These are phyloP conservation scores for Parthenolecanium corni DNA, from an alignment of 2,888 invertebrate genomes.

Conservation along the genomic window DNA sequence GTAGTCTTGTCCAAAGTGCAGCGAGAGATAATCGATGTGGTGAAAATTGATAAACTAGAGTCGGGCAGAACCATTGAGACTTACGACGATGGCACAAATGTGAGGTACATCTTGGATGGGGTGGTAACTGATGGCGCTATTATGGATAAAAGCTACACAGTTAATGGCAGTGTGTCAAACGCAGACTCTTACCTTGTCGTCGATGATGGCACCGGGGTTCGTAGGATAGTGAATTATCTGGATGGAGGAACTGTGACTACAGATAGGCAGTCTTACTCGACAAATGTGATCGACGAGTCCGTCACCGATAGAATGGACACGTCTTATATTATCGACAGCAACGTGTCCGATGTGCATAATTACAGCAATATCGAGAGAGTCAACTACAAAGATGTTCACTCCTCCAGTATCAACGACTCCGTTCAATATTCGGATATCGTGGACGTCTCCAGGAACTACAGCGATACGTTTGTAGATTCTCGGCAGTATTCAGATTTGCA, in stretches of 20 bases:
- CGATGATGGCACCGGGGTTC: not conserved
- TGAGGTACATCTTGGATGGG: not conserved
- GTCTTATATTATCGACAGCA: not conserved
- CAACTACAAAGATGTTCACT: too few species aligned
- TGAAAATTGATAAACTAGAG: not conserved
- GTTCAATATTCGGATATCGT: not conserved
- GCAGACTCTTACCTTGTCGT: not conserved
- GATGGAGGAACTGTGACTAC: not conserved
- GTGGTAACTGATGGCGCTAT: not conserved
- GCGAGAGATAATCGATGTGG: conserved; percentile 2
- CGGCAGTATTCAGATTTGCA: not conserved
- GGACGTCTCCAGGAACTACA: not conserved
- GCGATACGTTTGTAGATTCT: not conserved
- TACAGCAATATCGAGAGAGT: not conserved
- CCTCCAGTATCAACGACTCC: too few species aligned
- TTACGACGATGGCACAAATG: not conserved
- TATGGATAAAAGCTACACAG: not conserved
- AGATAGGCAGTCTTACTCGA: not conserved
- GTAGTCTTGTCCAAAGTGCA: not conserved
- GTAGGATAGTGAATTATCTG: not conserved
- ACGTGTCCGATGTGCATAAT: not conserved
- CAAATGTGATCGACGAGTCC: conserved; percentile 1
- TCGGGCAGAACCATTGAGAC: not conserved
- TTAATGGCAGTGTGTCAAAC: not conserved
- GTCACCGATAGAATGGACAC: not conserved